Conservation (phyloP, 1,140 invertebrate species). For the Nylanderia fulva region DNA sequence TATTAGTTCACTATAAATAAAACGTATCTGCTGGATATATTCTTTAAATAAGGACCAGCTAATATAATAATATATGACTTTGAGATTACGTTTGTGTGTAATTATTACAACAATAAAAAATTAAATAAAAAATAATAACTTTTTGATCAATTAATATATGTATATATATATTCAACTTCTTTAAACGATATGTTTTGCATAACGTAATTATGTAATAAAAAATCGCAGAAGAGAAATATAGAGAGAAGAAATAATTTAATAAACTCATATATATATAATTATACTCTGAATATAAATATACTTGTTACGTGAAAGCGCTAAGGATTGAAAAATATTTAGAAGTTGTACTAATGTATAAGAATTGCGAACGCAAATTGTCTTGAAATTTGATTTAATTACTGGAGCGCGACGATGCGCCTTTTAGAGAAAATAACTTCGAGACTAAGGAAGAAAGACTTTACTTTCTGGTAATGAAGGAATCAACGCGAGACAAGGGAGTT, state of each 20-base stretch:
- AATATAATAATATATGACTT: not conserved
- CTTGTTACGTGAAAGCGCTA: not conserved
- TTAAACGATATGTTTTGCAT: not conserved
- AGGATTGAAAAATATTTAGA: slow-evolving; percentile 25
- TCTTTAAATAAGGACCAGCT: not conserved
- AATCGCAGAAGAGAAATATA: not conserved
- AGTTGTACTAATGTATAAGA: not conserved
- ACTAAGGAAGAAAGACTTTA: slow-evolving; percentile 55
- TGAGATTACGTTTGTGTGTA: not conserved
- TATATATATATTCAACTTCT: not conserved
- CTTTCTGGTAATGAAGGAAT: slow-evolving; percentile 60
- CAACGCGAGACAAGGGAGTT: slow-evolving; percentile 54
- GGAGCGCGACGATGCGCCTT: slow-evolving; percentile 1
- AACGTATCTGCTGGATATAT: not conserved
- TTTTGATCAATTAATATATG: not conserved
- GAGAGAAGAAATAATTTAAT: slow-evolving; percentile 6
- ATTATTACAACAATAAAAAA: not conserved
- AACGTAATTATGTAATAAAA: not conserved
- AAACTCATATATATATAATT: not conserved
- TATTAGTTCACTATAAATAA: not conserved
- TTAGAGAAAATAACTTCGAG: slow-evolving; percentile 53
- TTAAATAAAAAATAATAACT: not conserved
- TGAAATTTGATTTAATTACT: slow-evolving; percentile 58
- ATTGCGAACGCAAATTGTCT: slow-evolving; percentile 19
- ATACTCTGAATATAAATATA: slow-evolving; percentile 29